phyloP scores from a whole-genome alignment of 2,113 vertebrate species.

The Circaetus cinerascens region DNA sequence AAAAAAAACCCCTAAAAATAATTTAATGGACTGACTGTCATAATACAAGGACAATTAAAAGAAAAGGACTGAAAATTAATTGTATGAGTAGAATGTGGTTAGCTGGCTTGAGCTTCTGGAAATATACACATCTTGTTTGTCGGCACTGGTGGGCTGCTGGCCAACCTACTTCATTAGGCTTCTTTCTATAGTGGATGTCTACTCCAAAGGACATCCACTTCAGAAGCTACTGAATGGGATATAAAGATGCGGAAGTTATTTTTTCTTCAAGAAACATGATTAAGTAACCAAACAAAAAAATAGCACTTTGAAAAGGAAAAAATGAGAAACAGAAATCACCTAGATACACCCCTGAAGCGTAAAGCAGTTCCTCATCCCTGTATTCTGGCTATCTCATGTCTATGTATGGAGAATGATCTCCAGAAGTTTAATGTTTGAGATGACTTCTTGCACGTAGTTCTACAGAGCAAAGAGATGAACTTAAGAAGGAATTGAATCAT shows the following conservation, averaged over 20 bases:
- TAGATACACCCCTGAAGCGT: background rate
- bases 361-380: background rate
- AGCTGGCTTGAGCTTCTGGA: background rate
- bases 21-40: background rate
- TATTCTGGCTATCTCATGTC: background rate
- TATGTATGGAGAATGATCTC: background rate
- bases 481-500: background rate
- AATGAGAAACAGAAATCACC: background rate
- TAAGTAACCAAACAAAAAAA: background rate
- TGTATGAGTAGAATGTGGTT: background rate
- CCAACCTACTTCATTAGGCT: background rate
- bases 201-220: background rate
- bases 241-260: background rate
- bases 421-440: background rate
- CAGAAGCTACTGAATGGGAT: background rate
- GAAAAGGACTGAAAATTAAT: background rate
- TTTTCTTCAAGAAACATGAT: background rate
- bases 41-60: background rate
- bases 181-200: background rate
- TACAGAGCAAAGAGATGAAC: background rate
- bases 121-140: background rate
- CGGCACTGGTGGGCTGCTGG: background rate
- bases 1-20: background rate
- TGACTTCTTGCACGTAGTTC: background rate
- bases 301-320: background rate